Evolutionary conservation across 1,140 invertebrate genomes (phyloP).

Genomic region (Neomicropteryx cornuta): DNA sequence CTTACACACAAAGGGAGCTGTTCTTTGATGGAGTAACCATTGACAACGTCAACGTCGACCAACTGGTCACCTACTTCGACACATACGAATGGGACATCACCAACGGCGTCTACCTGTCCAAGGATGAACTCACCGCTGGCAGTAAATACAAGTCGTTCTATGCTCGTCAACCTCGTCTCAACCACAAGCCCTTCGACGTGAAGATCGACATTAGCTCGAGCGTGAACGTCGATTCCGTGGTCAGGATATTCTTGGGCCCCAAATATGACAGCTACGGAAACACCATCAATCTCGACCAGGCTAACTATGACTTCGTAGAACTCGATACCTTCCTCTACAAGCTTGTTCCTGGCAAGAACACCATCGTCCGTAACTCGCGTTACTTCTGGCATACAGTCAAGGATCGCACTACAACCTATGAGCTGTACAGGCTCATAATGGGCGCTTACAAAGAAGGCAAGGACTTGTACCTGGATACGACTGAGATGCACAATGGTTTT

Average conservation of each 20-base stretch:
- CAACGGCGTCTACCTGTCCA: constrained; percentile 27
- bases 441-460: constrained; percentile 26
- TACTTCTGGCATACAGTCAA: constrained; percentile 28
- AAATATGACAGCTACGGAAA: constrained; percentile 45
- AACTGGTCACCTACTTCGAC: constrained; percentile 44
- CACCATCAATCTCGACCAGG: constrained; percentile 37
- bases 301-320: constrained; percentile 40
- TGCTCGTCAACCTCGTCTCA: constrained; percentile 45
- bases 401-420: constrained; percentile 28
- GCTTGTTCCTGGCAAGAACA: constrained; percentile 30
- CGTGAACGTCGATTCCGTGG: constrained; percentile 36
- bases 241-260: constrained; percentile 59
- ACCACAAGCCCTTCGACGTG: constrained; percentile 53
- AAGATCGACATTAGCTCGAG: constrained; percentile 46
- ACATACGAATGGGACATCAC: constrained; percentile 37
- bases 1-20: constrained; percentile 47
- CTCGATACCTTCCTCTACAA: constrained; percentile 38
- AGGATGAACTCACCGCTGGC: constrained; percentile 20
- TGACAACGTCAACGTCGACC: constrained; percentile 39
- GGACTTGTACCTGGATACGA: constrained; percentile 20
- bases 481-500: constrained; percentile 37
- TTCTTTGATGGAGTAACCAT: constrained; percentile 42
- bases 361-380: constrained; percentile 32
- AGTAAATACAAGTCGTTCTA: constrained; percentile 22
- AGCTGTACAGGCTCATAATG: constrained; percentile 30